Evolutionary conservation across 2,113 vertebrate genomes (phyloP).

Genomic region (Oxyura jamaicensis): DNA sequence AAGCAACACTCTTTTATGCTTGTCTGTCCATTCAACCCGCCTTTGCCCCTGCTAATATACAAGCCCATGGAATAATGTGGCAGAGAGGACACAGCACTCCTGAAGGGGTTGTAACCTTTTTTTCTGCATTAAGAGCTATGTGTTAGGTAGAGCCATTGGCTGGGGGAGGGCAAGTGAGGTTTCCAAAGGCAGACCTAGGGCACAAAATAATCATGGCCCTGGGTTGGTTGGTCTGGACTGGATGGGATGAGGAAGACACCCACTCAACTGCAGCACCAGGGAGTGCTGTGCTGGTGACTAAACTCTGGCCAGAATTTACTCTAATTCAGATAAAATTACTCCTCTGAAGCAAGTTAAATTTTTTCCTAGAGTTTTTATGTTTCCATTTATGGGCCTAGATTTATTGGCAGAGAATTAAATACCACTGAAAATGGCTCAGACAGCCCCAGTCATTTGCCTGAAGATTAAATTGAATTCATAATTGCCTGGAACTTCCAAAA

Average conservation of each 20-base stretch:
- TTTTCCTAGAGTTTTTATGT: background rate
- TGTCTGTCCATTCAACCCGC: background rate
- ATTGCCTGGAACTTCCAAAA: background rate
- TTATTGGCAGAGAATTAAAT: background rate
- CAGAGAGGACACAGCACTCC: background rate
- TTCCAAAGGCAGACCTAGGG: background rate
- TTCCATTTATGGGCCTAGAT: background rate
- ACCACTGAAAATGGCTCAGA: background rate
- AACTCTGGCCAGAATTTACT: background rate
- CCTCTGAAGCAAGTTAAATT: background rate
- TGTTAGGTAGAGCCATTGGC: background rate
- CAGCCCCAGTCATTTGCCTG: background rate
- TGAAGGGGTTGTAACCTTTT: background rate
- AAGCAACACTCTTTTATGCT: background rate
- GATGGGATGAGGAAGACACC: background rate
- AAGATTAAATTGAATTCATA: background rate
- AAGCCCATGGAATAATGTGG: background rate
- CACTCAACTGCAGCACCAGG: background rate
- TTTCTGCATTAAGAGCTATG: background rate
- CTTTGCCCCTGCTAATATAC: background rate
- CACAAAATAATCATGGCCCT: accelerated
- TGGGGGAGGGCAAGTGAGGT: background rate
- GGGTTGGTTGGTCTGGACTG: background rate
- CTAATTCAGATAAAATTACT: background rate
- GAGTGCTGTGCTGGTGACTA: background rate